Conservation (phyloP, 1,140 invertebrate species). For the Acromyrmex echinatior region DNA sequence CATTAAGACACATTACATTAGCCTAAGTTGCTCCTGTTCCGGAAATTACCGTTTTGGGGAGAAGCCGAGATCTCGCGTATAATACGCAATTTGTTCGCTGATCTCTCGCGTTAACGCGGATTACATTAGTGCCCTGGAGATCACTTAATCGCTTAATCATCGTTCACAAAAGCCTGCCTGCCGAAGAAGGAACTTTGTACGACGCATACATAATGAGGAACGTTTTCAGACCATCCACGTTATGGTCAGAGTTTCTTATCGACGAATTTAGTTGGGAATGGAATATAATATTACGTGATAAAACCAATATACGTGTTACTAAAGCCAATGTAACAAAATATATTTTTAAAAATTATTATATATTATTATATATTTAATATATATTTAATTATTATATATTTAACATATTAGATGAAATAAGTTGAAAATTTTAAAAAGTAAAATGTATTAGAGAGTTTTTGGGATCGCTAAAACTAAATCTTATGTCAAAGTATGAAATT, state of each 20-base stretch:
- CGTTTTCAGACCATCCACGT: neutral
- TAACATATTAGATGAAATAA: no score
- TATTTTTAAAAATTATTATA: no score
- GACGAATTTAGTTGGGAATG: neutral
- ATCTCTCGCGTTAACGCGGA: constrained; percentile 27
- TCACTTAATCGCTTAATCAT: constrained; percentile 57
- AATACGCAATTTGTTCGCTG: constrained; percentile 60
- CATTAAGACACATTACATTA: constrained; percentile 57
- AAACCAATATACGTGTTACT: neutral
- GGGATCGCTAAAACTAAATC: no score
- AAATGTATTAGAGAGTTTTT: no score
- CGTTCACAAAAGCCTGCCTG: constrained; percentile 27
- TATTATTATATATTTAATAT: no score
- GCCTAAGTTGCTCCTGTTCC: constrained; percentile 17
- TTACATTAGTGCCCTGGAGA: constrained; percentile 44
- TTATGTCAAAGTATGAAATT: no score
- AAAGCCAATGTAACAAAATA: neutral
- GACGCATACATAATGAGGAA: constrained; percentile 10
- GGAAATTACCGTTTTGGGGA: constrained; percentile 42
- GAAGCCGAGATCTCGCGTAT: constrained; percentile 14
- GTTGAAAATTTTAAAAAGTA: no score
- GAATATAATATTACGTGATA: neutral
- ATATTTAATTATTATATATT: no score
- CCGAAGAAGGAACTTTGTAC: constrained; percentile 32
- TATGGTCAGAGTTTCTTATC: neutral